phyloP scores from a whole-genome alignment of 2,888 invertebrate genomes.

The Dermolepida albohirtum region DNA sequence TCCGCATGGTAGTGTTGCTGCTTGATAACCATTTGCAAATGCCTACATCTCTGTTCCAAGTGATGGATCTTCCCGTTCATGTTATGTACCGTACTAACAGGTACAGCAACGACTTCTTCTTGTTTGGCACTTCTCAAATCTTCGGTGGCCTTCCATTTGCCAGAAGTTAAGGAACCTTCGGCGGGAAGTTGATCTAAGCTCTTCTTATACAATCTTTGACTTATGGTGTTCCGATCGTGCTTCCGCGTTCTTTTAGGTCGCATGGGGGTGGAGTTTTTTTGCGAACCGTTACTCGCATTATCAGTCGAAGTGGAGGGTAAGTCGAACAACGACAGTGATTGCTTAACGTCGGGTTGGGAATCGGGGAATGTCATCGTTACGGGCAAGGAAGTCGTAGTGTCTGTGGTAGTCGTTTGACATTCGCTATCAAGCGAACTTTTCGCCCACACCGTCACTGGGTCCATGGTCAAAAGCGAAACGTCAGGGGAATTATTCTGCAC shows the following conservation, averaged over 20 bases:
- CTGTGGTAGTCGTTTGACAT: conserved; percentile 11
- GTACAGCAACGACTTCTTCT: conserved; percentile 54
- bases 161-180: conserved; percentile 30
- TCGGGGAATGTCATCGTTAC: conserved; percentile 39
- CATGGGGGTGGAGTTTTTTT: conserved; percentile 58
- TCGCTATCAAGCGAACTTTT: conserved; percentile 44
- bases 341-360: conserved; percentile 36
- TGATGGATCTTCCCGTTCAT: conserved; percentile 61
- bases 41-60: conserved; percentile 73
- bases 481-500: conserved; percentile 27
- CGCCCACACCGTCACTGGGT: conserved; percentile 50
- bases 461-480: conserved; percentile 31
- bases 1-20: conserved; percentile 76
- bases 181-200: conserved; percentile 34
- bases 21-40: conserved; percentile 72
- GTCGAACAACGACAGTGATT: conserved; percentile 48
- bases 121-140: conserved; percentile 41
- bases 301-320: conserved; percentile 56
- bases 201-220: conserved; percentile 55
- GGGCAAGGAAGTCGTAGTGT: conserved; percentile 36
- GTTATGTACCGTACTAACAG: conserved; percentile 58
- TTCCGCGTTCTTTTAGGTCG: conserved; percentile 62
- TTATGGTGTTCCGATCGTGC: conserved; percentile 58
- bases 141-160: conserved; percentile 38
- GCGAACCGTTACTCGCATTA: conserved; percentile 45